Conservation (phyloP, 2,888 invertebrate species). For the Agonum fuliginosum region DNA sequence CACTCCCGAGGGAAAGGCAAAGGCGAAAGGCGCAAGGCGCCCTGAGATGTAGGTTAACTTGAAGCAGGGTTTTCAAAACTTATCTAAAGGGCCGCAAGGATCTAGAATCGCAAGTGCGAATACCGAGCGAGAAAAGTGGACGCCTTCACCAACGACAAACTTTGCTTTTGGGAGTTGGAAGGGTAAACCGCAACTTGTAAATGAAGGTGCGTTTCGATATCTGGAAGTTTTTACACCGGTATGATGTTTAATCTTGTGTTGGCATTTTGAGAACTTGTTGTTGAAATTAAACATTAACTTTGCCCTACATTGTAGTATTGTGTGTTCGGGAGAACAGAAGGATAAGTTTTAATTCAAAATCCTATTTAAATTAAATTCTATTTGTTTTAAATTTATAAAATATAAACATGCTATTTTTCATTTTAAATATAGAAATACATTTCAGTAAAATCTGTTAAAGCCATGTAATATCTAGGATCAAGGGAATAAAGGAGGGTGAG, state of each 20-base stretch:
- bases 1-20: too few species aligned
- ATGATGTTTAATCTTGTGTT: neutral
- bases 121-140: slow-evolving; percentile 2
- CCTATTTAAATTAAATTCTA: slow-evolving; percentile 1
- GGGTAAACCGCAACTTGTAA: slow-evolving; percentile 31
- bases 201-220: slow-evolving; percentile 36
- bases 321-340: neutral
- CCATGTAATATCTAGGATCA: neutral
- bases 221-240: slow-evolving; percentile 30
- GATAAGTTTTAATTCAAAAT: slow-evolving; percentile 35
- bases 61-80: slow-evolving; percentile 29
- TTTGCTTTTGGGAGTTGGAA: slow-evolving; percentile 26
- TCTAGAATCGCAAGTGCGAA: too few species aligned
- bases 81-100: slow-evolving; percentile 36
- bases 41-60: slow-evolving; percentile 21
- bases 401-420: neutral
- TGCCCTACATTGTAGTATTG: slow-evolving; percentile 6
- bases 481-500: neutral
- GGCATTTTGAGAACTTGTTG: slow-evolving; percentile 27
- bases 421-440: neutral
- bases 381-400: neutral
- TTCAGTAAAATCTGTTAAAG: neutral
- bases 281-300: slow-evolving; percentile 31
- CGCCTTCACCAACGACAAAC: slow-evolving; percentile 23
- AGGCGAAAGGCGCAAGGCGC: neutral